Evolutionary conservation across 2,797 vertebrate species (phyloP).

Genomic region (Agapornis canus): DNA sequence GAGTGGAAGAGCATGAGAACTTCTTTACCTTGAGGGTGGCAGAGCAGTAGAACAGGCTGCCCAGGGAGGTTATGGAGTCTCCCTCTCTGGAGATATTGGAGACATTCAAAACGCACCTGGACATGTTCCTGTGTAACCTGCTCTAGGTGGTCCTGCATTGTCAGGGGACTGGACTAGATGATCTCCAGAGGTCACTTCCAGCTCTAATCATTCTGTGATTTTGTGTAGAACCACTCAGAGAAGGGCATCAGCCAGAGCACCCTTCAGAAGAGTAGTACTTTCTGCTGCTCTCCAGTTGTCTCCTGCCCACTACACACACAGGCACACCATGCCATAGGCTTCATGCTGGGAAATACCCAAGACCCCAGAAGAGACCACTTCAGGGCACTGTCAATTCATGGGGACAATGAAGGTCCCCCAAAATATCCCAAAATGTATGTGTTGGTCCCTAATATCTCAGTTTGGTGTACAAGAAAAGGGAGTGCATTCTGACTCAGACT

Average conservation of each 20-base stretch:
- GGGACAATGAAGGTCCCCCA: background rate
- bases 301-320: background rate
- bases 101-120: background rate
- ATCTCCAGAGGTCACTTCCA: background rate
- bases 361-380: background rate
- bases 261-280: background rate
- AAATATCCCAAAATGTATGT: background rate
- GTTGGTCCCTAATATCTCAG: background rate
- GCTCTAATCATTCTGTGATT: background rate
- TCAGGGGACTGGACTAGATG: background rate
- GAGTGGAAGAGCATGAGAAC: background rate
- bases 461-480: background rate
- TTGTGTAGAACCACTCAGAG: background rate
- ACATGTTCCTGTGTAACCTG: background rate
- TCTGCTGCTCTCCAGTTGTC: background rate
- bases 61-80: background rate
- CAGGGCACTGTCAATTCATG: background rate
- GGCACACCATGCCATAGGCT: rapidly evolving
- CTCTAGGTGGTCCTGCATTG: background rate
- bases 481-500: background rate
- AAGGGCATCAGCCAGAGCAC: background rate
- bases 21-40: background rate
- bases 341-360: rapidly evolving
- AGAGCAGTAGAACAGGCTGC: background rate
- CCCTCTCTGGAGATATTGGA: background rate